Conservation (phyloP, 2,113 vertebrate species). For the Origma solitaria region DNA sequence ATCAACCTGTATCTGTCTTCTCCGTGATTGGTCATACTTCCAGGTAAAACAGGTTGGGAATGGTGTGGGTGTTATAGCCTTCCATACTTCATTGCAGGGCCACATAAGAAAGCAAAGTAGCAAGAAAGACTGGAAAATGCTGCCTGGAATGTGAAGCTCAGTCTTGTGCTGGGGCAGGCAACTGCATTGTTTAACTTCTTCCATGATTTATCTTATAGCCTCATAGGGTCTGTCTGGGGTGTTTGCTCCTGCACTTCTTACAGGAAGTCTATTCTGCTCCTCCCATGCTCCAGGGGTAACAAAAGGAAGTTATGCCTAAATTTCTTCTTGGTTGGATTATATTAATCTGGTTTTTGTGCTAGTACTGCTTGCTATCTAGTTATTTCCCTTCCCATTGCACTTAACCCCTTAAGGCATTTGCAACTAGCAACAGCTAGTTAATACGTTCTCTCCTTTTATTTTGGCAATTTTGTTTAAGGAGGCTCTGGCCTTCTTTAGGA, state of each 20-base stretch:
- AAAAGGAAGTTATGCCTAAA: background rate
- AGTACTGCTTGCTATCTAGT: background rate
- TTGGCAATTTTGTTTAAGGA: background rate
- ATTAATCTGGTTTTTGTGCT: background rate
- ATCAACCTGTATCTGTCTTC: background rate
- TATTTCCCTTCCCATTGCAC: background rate
- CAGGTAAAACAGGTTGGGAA: background rate
- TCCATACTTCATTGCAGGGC: background rate
- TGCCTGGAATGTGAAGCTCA: background rate
- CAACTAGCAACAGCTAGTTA: background rate
- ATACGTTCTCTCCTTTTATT: background rate
- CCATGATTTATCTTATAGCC: background rate
- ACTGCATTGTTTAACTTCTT: background rate
- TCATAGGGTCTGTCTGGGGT: background rate
- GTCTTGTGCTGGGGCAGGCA: background rate
- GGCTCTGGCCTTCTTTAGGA: background rate
- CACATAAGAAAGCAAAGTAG: background rate
- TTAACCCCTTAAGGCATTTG: background rate
- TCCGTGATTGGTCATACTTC: background rate
- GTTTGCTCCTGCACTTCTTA: background rate
- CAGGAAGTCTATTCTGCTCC: rapidly evolving
- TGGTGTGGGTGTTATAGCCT: background rate
- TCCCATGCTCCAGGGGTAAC: background rate
- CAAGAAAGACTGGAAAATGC: background rate
- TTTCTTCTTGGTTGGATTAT: background rate